Evolutionary conservation across 2,113 vertebrate species (phyloP).

Genomic region (rabbit (Oryctolagus cuniculus)): mOryCun1.1 NC_091442.1:102837001-102837500

Average conservation of each 20-base stretch:
- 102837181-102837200: too few relatives aligned
- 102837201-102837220: too few relatives aligned
- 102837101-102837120: too few relatives aligned
- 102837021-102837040: too few relatives aligned
- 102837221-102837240: too few relatives aligned
- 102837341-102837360: constrained; percentile 45
- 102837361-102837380: constrained; percentile 49
- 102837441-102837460: constrained; percentile 75
- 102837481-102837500: constrained; percentile 85
- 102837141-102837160: too few relatives aligned
- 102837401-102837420: constrained; percentile 69
- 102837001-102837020: too few relatives aligned
- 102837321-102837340: not conserved
- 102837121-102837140: too few relatives aligned
- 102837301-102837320: constrained; percentile 9
- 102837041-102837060: too few relatives aligned
- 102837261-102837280: constrained; percentile 8
- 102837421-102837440: constrained; percentile 74
- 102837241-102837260: not conserved
- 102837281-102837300: not conserved
- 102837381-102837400: constrained; percentile 37
- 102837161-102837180: too few relatives aligned
- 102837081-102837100: too few relatives aligned
- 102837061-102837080: too few relatives aligned
- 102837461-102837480: constrained; percentile 82